Conservation (phyloP, 2,113 vertebrate species). For the Pheucticus melanocephalus region DNA sequence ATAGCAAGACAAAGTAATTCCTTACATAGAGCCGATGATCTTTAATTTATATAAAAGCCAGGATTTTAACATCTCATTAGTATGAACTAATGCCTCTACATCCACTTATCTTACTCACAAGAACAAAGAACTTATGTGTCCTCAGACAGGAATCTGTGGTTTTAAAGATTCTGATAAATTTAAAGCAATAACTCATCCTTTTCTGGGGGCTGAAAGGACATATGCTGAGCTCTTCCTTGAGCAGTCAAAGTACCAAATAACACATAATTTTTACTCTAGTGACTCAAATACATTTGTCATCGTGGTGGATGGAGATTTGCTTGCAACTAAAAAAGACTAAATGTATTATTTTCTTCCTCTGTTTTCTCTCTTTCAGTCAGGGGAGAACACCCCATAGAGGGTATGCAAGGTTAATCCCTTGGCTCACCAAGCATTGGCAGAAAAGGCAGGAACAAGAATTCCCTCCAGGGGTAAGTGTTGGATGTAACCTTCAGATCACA, state of each 20-base stretch:
- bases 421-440: neutral
- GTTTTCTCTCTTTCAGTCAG: neutral
- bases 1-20: neutral
- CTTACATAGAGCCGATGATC: neutral
- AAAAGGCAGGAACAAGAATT: neutral
- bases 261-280: neutral
- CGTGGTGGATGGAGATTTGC: neutral
- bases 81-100: neutral
- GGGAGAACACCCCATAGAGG: neutral
- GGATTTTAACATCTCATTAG: neutral
- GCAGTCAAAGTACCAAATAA: neutral
- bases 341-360: neutral
- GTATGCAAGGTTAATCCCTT: neutral
- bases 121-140: neutral
- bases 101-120: neutral
- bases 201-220: neutral
- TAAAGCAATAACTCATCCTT: conserved; percentile 4
- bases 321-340: neutral
- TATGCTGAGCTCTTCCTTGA: neutral
- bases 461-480: neutral
- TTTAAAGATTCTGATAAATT: conserved; percentile 15
- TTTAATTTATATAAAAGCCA: neutral
- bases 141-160: neutral
- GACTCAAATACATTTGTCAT: neutral
- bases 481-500: neutral